Percentiles rank a stretch among this genome's conserved stretches.
Evolutionary conservation across 2,888 invertebrate genomes (phyloP).

Genomic region (Apamea epomidion): DNA sequence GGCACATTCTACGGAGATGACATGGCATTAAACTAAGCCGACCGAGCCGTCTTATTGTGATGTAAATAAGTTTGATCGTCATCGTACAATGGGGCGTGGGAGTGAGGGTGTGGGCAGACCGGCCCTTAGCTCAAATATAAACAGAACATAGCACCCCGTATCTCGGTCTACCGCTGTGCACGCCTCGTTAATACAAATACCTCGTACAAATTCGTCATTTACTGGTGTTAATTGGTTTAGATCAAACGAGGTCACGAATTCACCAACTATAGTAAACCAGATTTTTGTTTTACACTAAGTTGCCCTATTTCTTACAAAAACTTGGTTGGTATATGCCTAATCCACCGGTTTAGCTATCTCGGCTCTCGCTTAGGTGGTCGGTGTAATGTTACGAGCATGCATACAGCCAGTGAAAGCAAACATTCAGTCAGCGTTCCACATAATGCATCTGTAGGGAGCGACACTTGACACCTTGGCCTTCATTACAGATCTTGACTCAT

Average conservation of each 20-base stretch:
- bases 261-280: conserved; percentile 28
- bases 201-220: conserved; percentile 29
- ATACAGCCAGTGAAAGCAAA: conserved; percentile 87
- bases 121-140: conserved; percentile 80
- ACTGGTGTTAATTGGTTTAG: conserved; percentile 34
- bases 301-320: conserved; percentile 10
- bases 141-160: conserved; percentile 77
- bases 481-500: conserved; percentile 71
- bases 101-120: conserved; percentile 81
- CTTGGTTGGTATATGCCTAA: conserved; percentile 40
- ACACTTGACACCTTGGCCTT: conserved; percentile 87
- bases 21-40: conserved; percentile 80
- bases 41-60: conserved; percentile 83
- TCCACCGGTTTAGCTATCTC: conserved; percentile 68
- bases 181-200: conserved; percentile 66
- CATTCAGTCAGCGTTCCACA: conserved; percentile 83
- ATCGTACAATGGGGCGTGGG: conserved; percentile 86
- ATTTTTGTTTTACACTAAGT: conserved; percentile 4
- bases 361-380: conserved; percentile 72
- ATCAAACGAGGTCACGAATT: conserved; percentile 31
- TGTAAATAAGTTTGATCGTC: conserved; percentile 88
- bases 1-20: conserved; percentile 73
- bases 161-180: conserved; percentile 70
- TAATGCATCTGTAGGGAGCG: conserved; percentile 83
- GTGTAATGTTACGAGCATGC: conserved; percentile 86